Conservation (phyloP, 2,888 invertebrate species). For the Xanthostigma xanthostigma region DNA sequence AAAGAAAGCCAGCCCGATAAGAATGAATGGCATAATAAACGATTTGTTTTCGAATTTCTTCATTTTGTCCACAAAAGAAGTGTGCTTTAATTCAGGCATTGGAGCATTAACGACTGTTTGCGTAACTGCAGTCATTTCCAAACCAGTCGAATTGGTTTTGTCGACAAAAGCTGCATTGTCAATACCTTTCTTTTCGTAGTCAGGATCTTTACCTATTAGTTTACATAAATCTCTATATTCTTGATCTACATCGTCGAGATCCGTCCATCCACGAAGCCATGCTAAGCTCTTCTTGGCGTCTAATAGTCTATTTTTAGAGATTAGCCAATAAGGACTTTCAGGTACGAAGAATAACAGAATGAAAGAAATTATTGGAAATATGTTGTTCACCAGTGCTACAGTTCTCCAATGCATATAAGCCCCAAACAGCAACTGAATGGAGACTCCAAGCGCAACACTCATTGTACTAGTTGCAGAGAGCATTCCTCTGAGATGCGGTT, state of each 20-base stretch:
- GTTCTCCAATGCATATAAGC: constrained; percentile 55
- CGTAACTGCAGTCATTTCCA: too few species aligned
- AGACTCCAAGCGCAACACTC: constrained; percentile 59
- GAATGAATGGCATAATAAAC: constrained; percentile 50
- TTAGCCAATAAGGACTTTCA: constrained; percentile 70
- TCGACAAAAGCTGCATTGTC: constrained; percentile 15
- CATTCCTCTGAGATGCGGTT: constrained; percentile 62
- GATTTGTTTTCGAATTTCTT: constrained; percentile 38
- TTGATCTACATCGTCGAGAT: constrained; percentile 38
- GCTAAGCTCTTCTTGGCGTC: constrained; percentile 56
- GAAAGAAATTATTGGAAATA: constrained; percentile 47
- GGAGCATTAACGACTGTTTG: too few species aligned
- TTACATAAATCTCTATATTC: constrained; percentile 38
- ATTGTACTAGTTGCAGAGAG: constrained; percentile 60
- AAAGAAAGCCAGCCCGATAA: constrained; percentile 53
- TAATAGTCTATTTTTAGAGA: constrained; percentile 44
- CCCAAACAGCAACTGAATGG: constrained; percentile 61
- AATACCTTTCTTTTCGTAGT: constrained; percentile 7
- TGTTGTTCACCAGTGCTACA: constrained; percentile 51
- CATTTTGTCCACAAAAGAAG: constrained; percentile 18
- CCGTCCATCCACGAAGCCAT: constrained; percentile 69
- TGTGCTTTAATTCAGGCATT: background rate
- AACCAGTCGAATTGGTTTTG: constrained; percentile 2
- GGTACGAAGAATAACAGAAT: constrained; percentile 55
- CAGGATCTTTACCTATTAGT: background rate